These are phyloP conservation scores for Oreochromis niloticus DNA, from an alignment of 2,113 vertebrate species.

Conservation along the genomic window DNA sequence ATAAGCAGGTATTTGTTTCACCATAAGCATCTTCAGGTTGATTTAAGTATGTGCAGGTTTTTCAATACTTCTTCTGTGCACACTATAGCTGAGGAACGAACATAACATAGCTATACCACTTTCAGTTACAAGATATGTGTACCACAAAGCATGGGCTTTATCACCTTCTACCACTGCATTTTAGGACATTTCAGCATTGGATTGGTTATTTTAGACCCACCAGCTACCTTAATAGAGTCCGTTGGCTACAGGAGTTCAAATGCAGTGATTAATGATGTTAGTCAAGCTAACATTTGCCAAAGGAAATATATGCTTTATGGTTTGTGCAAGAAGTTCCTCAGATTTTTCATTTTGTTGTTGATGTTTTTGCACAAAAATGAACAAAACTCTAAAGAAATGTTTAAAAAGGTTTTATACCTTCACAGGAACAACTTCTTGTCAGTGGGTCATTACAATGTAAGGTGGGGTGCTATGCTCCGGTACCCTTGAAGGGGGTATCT, in stretches of 20 bases:
- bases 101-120: neutral
- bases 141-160: neutral
- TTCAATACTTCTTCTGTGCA: neutral
- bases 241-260: neutral
- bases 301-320: neutral
- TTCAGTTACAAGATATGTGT: neutral
- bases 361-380: neutral
- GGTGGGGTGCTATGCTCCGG: neutral
- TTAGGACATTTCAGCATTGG: neutral
- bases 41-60: neutral
- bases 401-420: neutral
- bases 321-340: neutral
- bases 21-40: neutral
- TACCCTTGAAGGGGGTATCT: neutral
- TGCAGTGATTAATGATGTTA: neutral
- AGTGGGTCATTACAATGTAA: neutral
- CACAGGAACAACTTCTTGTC: neutral
- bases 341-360: neutral
- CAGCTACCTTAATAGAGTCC: neutral
- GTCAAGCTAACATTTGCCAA: neutral
- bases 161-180: neutral
- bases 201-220: neutral
- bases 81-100: neutral
- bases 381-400: neutral
- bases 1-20: neutral